Percentiles rank a stretch among this genome's conserved stretches.
phyloP scores from a whole-genome alignment of 1,140 invertebrate genomes.

The Ephestia elutella region DNA sequence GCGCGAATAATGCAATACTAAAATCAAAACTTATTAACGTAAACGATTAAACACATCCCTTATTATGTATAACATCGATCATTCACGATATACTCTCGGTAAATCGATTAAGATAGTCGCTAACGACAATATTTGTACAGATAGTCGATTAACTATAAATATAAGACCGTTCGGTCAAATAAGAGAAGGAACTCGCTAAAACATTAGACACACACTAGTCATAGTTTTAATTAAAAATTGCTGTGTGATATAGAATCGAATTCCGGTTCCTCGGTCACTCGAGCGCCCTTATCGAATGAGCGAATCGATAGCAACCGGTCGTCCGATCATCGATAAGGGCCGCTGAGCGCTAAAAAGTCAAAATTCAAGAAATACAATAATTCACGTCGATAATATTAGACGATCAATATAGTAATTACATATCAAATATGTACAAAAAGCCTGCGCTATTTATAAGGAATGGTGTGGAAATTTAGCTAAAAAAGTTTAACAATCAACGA shows the following conservation, averaged over 20 bases:
- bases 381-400: background rate
- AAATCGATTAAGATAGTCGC: conserved; percentile 17
- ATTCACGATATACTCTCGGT: conserved; percentile 7
- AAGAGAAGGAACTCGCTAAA: background rate
- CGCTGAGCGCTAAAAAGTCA: conserved; percentile 11
- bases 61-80: conserved; percentile 15
- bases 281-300: conserved; percentile 31
- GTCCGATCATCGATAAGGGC: conserved; percentile 34
- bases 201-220: conserved; percentile 52
- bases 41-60: conserved; percentile 18
- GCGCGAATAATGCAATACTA: conserved; percentile 1
- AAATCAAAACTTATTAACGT: conserved; percentile 14
- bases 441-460: background rate
- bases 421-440: background rate
- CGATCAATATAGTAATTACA: background rate
- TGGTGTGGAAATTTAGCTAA: background rate
- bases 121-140: conserved; percentile 37
- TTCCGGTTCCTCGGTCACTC: conserved; percentile 31
- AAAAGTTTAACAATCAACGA: background rate
- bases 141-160: conserved; percentile 23
- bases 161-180: conserved; percentile 12
- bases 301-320: background rate
- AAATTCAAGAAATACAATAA: background rate
- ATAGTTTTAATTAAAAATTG: conserved; percentile 66
- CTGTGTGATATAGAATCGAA: conserved; percentile 50